Percentiles rank a stretch among this genome's conserved stretches.
Evolutionary conservation across 2,797 vertebrate genomes (phyloP).

Genomic region (Remorina albescens): DNA sequence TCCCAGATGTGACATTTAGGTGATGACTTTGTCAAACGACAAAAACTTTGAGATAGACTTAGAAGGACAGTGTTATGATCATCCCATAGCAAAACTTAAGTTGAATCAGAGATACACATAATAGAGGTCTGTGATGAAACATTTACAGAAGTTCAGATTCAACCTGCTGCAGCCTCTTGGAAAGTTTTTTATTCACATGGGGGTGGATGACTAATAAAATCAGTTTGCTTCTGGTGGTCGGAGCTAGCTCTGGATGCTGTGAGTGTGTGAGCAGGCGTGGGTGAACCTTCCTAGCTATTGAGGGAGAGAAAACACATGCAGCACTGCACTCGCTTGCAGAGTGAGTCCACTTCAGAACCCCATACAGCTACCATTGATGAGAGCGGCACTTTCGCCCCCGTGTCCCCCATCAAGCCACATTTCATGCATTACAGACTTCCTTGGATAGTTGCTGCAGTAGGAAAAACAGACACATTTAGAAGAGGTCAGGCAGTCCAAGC

Average conservation of each 20-base stretch:
- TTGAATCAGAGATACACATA: background rate
- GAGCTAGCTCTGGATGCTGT: constrained; percentile 62
- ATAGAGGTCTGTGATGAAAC: constrained; percentile 3
- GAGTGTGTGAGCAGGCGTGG: constrained; percentile 68
- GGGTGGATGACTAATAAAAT: constrained; percentile 79
- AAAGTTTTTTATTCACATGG: constrained; percentile 65
- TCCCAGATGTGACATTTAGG: constrained; percentile 17
- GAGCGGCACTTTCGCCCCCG: constrained; percentile 72
- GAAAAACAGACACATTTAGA: constrained; percentile 47
- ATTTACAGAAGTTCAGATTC: constrained; percentile 49
- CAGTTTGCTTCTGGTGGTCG: constrained; percentile 71
- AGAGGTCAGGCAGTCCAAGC: constrained; percentile 38
- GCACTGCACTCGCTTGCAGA: constrained; percentile 63
- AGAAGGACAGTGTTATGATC: constrained; percentile 21
- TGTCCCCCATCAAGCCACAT: constrained; percentile 65
- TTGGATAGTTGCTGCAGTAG: constrained; percentile 42
- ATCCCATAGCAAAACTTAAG: constrained; percentile 15
- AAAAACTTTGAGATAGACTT: constrained; percentile 31
- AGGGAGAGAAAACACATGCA: constrained; percentile 72
- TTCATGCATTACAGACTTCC: constrained; percentile 66
- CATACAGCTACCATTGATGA: constrained; percentile 77
- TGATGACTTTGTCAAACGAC: constrained; percentile 27
- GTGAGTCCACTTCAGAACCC: constrained; percentile 73
- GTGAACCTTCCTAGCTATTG: constrained; percentile 73
- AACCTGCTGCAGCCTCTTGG: constrained; percentile 59